Evolutionary conservation across 2,797 vertebrate species (phyloP).

Genomic region (Vireo griseus): DNA sequence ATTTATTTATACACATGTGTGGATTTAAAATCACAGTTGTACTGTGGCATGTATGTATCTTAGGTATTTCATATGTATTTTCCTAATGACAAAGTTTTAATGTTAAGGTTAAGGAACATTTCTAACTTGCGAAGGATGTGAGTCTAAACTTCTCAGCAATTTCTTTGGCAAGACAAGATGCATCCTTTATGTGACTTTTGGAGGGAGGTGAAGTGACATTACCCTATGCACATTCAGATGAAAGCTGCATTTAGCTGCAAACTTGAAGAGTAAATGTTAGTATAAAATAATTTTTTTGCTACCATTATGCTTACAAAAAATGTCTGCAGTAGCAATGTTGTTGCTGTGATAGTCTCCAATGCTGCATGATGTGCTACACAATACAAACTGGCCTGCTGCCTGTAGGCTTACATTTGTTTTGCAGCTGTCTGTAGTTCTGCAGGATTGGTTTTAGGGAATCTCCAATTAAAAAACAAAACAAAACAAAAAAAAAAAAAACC

Average conservation of each 20-base stretch:
- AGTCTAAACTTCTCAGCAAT: not conserved
- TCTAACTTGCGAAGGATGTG: not conserved
- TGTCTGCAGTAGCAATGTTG: not conserved
- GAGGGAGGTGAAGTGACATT: not conserved
- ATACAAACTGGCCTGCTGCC: not conserved
- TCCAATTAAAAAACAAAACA: not conserved
- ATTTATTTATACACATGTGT: not conserved
- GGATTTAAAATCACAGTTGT: not conserved
- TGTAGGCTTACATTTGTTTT: not conserved
- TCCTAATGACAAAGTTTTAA: not conserved
- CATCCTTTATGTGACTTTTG: not conserved
- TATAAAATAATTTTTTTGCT: not conserved
- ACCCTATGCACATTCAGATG: not conserved
- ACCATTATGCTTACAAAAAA: rapidly evolving
- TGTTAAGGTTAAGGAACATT: not conserved
- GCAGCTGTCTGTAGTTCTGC: not conserved
- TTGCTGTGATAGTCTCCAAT: not conserved
- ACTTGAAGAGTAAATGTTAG: not conserved
- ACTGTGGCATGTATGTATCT: not conserved
- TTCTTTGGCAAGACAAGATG: not conserved
- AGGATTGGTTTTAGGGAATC: not conserved
- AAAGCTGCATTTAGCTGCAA: not conserved
- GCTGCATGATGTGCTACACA: not conserved
- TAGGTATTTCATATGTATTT: not conserved
- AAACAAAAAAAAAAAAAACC: not conserved